Conservation (phyloP, 2,113 vertebrate species). For the Panthera leo region DNA sequence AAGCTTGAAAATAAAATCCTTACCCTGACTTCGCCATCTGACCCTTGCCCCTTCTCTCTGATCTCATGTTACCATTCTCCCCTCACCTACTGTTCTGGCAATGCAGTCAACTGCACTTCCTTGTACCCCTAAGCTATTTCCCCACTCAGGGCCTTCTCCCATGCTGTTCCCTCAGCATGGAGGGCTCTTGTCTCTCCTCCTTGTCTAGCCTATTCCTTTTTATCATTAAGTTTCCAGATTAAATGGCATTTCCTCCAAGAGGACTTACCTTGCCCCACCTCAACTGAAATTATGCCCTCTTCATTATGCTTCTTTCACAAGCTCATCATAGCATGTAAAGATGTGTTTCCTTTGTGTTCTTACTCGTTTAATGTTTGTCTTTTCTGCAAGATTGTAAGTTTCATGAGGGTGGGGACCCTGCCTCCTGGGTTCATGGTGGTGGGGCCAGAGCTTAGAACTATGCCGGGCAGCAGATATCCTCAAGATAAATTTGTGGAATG, state of each 20-base stretch:
- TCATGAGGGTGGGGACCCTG: not conserved
- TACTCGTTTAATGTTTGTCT: not conserved
- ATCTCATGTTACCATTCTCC: not conserved
- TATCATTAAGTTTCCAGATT: not conserved
- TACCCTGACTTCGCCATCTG: fast-evolving
- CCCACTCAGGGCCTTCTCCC: not conserved
- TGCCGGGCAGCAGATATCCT: not conserved
- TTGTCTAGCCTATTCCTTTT: not conserved
- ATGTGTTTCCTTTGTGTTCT: not conserved
- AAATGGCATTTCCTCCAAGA: not conserved
- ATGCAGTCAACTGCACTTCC: not conserved
- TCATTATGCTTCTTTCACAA: not conserved
- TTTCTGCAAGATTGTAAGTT: not conserved
- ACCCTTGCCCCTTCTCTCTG: not conserved
- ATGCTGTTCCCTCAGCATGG: fast-evolving
- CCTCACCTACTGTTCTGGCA: not conserved
- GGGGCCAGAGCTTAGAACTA: not conserved
- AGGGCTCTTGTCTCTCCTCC: not conserved
- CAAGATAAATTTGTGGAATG: not conserved
- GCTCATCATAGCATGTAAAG: not conserved
- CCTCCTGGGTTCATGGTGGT: not conserved
- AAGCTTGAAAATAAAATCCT: not conserved
- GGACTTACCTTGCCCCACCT: not conserved
- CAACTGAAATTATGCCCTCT: not conserved
- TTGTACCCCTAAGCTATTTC: not conserved